Conservation (phyloP, 2,797 vertebrate species). For the Meriones psammophilus region DNA sequence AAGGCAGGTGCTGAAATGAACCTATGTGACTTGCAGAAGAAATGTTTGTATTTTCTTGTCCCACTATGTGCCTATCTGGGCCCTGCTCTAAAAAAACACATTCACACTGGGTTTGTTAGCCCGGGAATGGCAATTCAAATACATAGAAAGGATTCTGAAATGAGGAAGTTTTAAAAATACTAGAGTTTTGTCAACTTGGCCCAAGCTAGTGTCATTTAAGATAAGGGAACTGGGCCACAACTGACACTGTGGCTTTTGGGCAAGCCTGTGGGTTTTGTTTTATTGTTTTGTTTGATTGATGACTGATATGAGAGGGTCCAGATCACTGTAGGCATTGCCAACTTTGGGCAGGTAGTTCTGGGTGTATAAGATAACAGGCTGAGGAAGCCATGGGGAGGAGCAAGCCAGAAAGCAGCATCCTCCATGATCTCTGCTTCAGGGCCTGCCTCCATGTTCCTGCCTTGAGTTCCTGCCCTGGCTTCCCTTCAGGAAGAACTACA, state of each 20-base stretch:
- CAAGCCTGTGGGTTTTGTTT: background rate
- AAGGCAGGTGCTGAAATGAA: background rate
- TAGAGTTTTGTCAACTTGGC: background rate
- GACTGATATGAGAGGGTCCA: background rate
- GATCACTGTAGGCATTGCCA: background rate
- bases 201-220: background rate
- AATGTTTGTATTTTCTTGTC: slow-evolving; percentile 28
- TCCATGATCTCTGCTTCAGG: background rate
- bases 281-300: background rate
- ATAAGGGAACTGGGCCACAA: background rate
- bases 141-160: background rate
- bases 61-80: background rate
- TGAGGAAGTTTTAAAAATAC: background rate
- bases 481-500: background rate
- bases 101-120: background rate
- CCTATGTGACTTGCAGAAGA: slow-evolving; percentile 1
- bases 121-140: background rate
- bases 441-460: background rate
- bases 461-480: background rate
- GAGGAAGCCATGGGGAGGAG: background rate
- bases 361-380: background rate
- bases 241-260: background rate
- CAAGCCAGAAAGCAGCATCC: background rate
- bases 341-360: background rate
- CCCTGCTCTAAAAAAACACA: background rate